A percentile compares a stretch with the other conserved stretches of the same genome.
phyloP scores from a whole-genome alignment of 2,113 vertebrate species.

The Scytalopus superciliaris region DNA sequence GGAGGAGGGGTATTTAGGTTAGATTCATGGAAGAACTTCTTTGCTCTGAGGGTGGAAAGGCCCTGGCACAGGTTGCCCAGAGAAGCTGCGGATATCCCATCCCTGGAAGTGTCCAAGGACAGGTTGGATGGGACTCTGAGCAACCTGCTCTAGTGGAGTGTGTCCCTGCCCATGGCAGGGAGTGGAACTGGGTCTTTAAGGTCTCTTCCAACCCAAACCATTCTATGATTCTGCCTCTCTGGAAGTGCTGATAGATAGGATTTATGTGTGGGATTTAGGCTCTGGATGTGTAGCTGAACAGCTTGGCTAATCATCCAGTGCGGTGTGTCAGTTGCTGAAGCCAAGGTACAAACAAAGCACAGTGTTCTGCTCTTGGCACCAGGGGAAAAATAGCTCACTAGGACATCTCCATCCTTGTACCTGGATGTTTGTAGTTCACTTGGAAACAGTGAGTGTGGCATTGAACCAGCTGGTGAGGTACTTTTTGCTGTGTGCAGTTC shows the following conservation, averaged over 20 bases:
- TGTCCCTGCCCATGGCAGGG: not conserved
- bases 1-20: not conserved
- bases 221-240: accelerated
- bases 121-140: accelerated
- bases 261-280: no score
- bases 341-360: not conserved
- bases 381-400: not conserved
- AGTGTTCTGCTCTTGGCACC: not conserved
- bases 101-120: not conserved
- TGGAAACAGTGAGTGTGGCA: not conserved
- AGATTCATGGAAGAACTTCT: not conserved
- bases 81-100: not conserved
- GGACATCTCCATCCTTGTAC: not conserved
- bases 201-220: not conserved
- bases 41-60: accelerated
- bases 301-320: not conserved
- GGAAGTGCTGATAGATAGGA: not conserved
- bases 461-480: not conserved
- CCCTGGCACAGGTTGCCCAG: not conserved
- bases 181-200: not conserved
- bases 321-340: not conserved
- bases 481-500: not conserved
- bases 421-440: not conserved
- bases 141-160: not conserved
- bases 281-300: not conserved